These are phyloP conservation scores for Lepisosteus osseus DNA, from an alignment of 2,113 vertebrate species.

Conservation along the genomic window DNA sequence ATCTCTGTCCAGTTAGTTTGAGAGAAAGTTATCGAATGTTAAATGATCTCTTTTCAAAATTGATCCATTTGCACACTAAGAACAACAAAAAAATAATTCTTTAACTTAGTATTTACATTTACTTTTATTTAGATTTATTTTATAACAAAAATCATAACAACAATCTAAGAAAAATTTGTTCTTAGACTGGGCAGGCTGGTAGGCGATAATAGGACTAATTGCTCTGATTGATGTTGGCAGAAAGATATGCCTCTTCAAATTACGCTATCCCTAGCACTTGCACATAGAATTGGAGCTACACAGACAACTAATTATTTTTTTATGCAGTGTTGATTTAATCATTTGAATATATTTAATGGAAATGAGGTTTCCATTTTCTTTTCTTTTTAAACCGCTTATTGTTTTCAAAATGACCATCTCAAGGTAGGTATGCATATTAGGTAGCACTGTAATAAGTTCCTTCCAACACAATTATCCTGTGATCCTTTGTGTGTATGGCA, in stretches of 20 bases:
- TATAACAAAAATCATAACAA: no score
- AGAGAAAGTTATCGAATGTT: no score
- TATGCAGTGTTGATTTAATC: not conserved
- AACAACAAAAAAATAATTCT: no score
- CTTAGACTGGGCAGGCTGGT: no score
- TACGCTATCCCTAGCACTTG: not conserved
- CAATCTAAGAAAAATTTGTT: no score
- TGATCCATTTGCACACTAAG: no score
- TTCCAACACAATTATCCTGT: conserved; percentile 4
- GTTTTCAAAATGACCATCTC: conserved; percentile 14
- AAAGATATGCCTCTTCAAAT: not conserved
- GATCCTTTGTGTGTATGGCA: conserved; percentile 7
- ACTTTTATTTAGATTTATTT: no score
- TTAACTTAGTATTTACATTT: no score
- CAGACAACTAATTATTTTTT: not conserved
- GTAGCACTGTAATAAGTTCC: not conserved
- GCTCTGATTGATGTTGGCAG: not conserved
- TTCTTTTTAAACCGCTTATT: not conserved
- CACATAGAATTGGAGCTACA: not conserved
- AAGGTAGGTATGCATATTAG: not conserved
- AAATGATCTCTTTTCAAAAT: no score
- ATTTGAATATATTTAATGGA: conserved; percentile 7
- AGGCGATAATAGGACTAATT: not conserved
- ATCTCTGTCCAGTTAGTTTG: no score
- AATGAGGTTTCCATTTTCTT: not conserved